Conservation (phyloP, 2,113 vertebrate species). For the Paracanthobrama guichenoti region DNA sequence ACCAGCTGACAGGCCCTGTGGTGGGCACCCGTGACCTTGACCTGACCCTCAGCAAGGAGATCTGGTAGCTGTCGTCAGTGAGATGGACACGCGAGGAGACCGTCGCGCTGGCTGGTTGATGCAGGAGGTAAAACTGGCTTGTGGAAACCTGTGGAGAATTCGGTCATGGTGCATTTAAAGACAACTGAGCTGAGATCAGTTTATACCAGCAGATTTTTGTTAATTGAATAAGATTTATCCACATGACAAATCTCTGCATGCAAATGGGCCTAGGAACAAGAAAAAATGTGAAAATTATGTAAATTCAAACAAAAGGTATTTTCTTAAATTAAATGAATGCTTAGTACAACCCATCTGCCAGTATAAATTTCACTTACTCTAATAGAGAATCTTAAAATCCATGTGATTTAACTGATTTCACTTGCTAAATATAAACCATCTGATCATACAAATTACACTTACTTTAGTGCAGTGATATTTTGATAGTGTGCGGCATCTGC, state of each 20-base stretch:
- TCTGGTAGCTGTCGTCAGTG: conserved; percentile 85
- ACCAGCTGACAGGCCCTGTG: conserved; percentile 80
- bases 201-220: no score
- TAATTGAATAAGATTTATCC: neutral
- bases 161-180: neutral
- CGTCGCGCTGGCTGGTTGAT: conserved; percentile 90
- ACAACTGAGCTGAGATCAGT: neutral
- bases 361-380: neutral
- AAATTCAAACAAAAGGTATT: no score
- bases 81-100: conserved; percentile 87
- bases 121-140: conserved; percentile 83
- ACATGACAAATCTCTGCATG: neutral
- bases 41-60: conserved; percentile 84
- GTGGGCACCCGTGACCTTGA: conserved; percentile 84
- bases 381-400: neutral
- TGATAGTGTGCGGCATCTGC: no score
- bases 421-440: neutral
- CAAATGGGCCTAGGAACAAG: neutral
- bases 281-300: neutral
- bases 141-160: neutral
- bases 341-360: neutral
- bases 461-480: neutral
- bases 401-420: neutral
- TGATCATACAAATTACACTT: neutral
- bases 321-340: neutral